phyloP scores from a whole-genome alignment of 2,797 vertebrate species.

The Rhynchonycteris naso region DNA sequence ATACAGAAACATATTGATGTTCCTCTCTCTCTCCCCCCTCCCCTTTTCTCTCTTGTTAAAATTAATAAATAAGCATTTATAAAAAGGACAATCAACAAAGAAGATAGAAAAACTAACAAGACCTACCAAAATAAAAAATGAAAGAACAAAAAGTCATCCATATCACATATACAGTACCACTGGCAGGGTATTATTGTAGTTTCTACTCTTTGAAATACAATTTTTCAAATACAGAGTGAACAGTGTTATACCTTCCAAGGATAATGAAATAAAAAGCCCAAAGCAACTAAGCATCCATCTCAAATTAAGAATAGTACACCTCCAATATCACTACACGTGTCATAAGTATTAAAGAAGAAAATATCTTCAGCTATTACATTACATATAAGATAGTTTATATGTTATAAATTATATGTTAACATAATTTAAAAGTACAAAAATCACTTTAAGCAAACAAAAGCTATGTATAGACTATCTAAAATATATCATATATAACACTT shows the following conservation, averaged over 20 bases:
- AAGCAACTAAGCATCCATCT: neutral
- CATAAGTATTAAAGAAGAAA: conserved; percentile 11
- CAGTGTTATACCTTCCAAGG: neutral
- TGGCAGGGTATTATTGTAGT: neutral
- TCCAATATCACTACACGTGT: neutral
- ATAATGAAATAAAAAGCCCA: neutral
- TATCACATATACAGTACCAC: neutral
- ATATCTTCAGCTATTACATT: neutral
- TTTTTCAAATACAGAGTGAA: neutral
- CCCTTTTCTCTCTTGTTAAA: too few species aligned
- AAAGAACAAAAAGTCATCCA: neutral
- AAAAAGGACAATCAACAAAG: neutral
- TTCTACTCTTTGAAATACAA: neutral
- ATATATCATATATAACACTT: neutral
- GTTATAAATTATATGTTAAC: neutral
- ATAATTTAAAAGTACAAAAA: neutral
- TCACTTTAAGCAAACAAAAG: neutral
- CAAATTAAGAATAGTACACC: neutral
- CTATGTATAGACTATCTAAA: neutral
- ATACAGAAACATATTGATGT: too few species aligned
- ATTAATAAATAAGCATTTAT: too few species aligned
- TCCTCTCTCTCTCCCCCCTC: too few species aligned
- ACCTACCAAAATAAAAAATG: neutral
- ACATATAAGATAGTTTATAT: neutral
- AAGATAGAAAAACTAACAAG: neutral